Base-by-base conservation (phyloP, 2,888 invertebrate species). In the Pyrocoelia pectoralis region DNA sequence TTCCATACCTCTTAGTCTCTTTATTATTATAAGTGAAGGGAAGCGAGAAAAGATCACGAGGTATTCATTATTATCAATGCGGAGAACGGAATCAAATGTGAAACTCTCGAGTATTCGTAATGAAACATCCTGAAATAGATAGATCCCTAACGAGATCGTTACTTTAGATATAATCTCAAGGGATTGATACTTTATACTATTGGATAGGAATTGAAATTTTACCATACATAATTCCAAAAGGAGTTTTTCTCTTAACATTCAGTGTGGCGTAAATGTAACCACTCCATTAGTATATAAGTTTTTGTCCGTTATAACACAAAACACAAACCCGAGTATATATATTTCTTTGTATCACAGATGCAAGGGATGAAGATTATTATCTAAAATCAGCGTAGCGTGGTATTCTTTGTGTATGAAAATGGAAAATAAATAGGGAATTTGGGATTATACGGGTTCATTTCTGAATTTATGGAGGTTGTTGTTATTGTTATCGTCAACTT, bases 331-430 rank as follows among this genome's bases (percentile, higher is more conserved):
- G 19, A 13, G 52, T 29, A 43, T n/a, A 24, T 8, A 33, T 24
- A 28, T 43, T 58, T 52, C 60, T 60, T 60, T 60, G 53, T 54
- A 24, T 24, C 60, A n/a, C 46, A 41, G 48, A 53, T 33, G 60
- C 18, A 60, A 54, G 54, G 60, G 54, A 48, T 48, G 60, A 54
- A 43, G 61, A 61, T 65, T 58, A 67, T 65, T 67, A 67, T 67
- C 54, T 60, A 62, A 62, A 65, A 56, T 46, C 65, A 55, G 33
- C 62, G 62, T 62, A 56, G 65, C 65, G 65, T 65, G 46, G 43
- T 48, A 29, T 51, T 43, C 51, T 64, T 56, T 58, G 46, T 50
- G 12, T 33, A 43, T 9, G 50, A 49, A 48, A 51, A 51, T 57
- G 41, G 57, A 41, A 28, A 57, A 57, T 51, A 57, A 51, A 59